phyloP scores from a whole-genome alignment of 2,888 invertebrate genomes.

The Agelastica alni region DNA sequence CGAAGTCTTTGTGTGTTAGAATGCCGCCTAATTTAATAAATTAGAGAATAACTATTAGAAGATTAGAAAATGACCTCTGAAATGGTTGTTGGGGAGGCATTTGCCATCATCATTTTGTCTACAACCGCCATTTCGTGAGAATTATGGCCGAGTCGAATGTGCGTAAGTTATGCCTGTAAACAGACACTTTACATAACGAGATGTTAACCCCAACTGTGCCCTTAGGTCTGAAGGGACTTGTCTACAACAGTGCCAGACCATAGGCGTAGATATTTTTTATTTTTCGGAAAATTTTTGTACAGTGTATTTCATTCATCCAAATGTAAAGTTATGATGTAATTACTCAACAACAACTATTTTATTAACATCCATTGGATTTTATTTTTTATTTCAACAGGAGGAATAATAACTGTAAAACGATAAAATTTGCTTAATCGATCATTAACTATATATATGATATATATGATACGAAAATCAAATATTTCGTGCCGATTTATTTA shows the following conservation, averaged over 20 bases:
- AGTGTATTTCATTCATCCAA: no score
- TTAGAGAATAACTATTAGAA: conserved; percentile 52
- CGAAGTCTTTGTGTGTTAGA: background rate
- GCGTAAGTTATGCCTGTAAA: conserved; percentile 57
- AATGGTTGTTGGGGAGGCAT: conserved; percentile 52
- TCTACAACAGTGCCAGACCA: background rate
- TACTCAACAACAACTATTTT: no score
- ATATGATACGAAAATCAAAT: no score
- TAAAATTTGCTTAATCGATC: no score
- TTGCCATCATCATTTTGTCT: conserved; percentile 53
- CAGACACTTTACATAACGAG: conserved; percentile 58
- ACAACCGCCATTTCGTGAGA: conserved; percentile 48
- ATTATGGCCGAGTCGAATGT: conserved; percentile 52
- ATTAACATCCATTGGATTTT: no score
- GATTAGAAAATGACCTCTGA: conserved; percentile 52
- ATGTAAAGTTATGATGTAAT: no score
- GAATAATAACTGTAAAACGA: no score
- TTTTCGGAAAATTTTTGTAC: no score
- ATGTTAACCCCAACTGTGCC: conserved; percentile 53
- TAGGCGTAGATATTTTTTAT: no score
- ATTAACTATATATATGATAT: no score
- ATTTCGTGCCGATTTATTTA: no score
- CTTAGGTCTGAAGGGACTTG: conserved; percentile 31
- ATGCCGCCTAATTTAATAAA: conserved; percentile 40
- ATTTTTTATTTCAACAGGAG: no score